Conservation (phyloP, 2,797 vertebrate species). For the Sebastes hopkinsi region DNA sequence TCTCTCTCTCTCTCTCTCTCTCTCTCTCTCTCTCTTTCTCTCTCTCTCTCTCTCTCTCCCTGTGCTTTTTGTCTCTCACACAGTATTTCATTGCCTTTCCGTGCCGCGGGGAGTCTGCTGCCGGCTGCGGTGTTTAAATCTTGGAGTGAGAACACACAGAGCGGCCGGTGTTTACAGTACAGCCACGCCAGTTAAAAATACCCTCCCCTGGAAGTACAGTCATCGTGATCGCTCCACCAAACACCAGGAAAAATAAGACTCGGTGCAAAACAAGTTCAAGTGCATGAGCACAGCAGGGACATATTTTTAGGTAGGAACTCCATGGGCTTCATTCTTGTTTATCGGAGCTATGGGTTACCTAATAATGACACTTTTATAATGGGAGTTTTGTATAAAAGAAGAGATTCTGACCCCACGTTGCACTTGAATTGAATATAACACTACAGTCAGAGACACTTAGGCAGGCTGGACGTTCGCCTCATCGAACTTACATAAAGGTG, state of each 20-base stretch:
- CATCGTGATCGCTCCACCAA: conserved; percentile 40
- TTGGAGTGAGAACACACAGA: conserved; percentile 75
- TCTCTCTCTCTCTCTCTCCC: not conserved
- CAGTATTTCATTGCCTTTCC: conserved; percentile 55
- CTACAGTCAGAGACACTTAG: no score
- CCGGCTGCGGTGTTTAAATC: conserved; percentile 57
- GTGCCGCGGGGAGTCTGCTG: conserved; percentile 53
- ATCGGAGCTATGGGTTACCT: not conserved
- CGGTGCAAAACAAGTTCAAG: conserved; percentile 22
- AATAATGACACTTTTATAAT: not conserved
- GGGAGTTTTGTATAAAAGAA: not conserved
- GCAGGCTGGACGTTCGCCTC: no score
- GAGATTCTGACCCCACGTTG: not conserved
- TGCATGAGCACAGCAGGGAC: not conserved
- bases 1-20: not conserved
- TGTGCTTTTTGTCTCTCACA: conserved; percentile 38
- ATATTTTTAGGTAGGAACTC: not conserved
- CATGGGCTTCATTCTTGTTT: not conserved
- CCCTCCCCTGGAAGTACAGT: conserved; percentile 60
- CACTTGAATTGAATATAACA: not conserved
- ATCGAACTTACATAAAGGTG: no score
- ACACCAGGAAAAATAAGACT: conserved; percentile 41
- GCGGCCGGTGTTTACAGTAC: conserved; percentile 68
- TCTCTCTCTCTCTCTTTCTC: no score
- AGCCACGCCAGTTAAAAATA: conserved; percentile 70